Base-by-base conservation (phyloP, 2,113 vertebrate species). In the Hemiscyllium ocellatum region DNA sequence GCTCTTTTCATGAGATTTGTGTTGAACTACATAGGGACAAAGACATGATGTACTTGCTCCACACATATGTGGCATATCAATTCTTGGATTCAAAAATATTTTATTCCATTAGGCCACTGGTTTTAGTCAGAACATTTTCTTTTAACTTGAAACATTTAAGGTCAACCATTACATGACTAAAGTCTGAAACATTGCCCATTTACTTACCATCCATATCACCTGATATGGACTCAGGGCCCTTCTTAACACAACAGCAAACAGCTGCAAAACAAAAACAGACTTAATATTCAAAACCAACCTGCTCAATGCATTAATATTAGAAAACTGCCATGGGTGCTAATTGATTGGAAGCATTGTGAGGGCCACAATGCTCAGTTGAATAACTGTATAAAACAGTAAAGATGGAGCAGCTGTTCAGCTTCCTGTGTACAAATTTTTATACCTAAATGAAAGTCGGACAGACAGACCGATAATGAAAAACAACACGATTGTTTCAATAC, bases 231-330 rank as follows among this genome's bases (percentile, higher is more conserved):
- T 99, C 99, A 42, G 98, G 96, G 22, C 97, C 97, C 97, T 98
- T 99, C 97, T 98, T 99, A 47, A 98, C 97, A 96, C 99, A 98
- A 97, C 98, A 99, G 96, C 98, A 98, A 93, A 98, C 97, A 95
- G 97, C 99, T 99, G 96, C 19, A 97, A 97, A 96, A 96, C 12
- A 61, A 5, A 68, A 68, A n/a, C 97, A 66, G 96, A 95, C 66
- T 61, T 90, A 97, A 96, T 85, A 90, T 65, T 78, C 10, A 94
- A 8, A 94, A 22, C 7, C 65, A 87, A 19, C 19, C 3, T 86
- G 29, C 26, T 87, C 56, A 7, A 22, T 85, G 37, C 50, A 52
- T 76, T 78, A 95, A 22, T 5, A 50, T 12, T 42, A 42, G 19
- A 68, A 68, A 93, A 19, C 65, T n/a, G 33, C 89, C 90, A 65